Conservation (phyloP, 2,113 vertebrate species). For the Anseranas semipalmata region DNA sequence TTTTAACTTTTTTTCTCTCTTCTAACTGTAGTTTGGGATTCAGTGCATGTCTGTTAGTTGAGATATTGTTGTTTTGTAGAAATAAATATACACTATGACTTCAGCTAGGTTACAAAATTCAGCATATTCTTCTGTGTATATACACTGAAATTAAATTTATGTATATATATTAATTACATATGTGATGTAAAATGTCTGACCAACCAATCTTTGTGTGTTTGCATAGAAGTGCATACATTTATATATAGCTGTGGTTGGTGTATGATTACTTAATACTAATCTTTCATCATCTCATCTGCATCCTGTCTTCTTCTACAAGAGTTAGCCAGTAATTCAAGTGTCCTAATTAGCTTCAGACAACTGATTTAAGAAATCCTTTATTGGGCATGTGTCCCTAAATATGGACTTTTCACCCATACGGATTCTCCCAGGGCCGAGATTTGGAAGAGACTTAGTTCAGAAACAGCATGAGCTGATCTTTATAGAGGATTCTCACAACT, state of each 20-base stretch:
- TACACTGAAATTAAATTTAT: background rate
- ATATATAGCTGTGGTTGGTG: background rate
- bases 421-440: background rate
- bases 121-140: background rate
- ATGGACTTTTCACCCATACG: rapidly evolving
- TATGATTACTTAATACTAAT: background rate
- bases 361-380: background rate
- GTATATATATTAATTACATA: background rate
- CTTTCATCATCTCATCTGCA: background rate
- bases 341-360: background rate
- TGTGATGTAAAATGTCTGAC: background rate
- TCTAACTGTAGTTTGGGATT: background rate
- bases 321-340: background rate
- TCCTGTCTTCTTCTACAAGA: background rate
- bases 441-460: background rate
- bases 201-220: background rate
- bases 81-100: background rate
- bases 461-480: background rate
- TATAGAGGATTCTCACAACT: background rate
- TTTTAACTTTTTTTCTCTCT: background rate
- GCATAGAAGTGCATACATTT: background rate
- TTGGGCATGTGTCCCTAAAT: background rate
- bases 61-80: background rate
- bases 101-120: background rate
- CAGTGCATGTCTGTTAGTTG: background rate